Base-by-base conservation (phyloP, 2,888 invertebrate species). In the Thumatha senex region DNA sequence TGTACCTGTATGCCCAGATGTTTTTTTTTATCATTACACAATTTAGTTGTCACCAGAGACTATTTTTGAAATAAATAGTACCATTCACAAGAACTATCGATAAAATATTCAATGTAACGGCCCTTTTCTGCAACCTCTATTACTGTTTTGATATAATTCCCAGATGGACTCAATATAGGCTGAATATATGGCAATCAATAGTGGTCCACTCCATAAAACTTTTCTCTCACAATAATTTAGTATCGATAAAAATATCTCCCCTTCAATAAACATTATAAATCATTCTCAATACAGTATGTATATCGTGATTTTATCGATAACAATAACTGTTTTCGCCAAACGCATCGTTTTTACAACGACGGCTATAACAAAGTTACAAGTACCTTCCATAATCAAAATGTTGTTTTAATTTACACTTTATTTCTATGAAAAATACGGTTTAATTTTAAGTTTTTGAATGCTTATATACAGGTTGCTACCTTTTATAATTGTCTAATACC, bases 401-500 rank as follows among this genome's bases (percentile, higher is more conserved):
- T 0, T 13, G 1, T 11, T 12, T 7, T 2, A 31, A 36, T 29
- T 30, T 35, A 13, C 3, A 2, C 18, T 44, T 46, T 8, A 46
- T 55, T 35, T 12, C 0, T n/a, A 7, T 9, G 30, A 9, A n/a
- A 5, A 12, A 31, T 56, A 61, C 49, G 31, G 56, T 8, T 54
- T 13, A 31, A 11, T 33, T 40, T 41, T 3, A 7, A 33, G 45
- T 42, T 1, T 38, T 39, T 44, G 14, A n/a, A 4, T 7, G 10
- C 34, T 45, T 33, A 63, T 48, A 58, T 43, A 36, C 55, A 53
- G 53, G 64, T 64, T 55, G 74, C 56, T 53, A 67, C 60, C 61
- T 64, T 63, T 61, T 64, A 79, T 84, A 84, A 84, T 84, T 83
- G 84, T 82, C 80, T 82, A 80, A 82, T 82, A 73, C 80, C 80